Evolutionary conservation across 1,140 invertebrate genomes (phyloP), one percentile per base, ranked within the genome.

Genomic region (Colletes latitarsis): DNA sequence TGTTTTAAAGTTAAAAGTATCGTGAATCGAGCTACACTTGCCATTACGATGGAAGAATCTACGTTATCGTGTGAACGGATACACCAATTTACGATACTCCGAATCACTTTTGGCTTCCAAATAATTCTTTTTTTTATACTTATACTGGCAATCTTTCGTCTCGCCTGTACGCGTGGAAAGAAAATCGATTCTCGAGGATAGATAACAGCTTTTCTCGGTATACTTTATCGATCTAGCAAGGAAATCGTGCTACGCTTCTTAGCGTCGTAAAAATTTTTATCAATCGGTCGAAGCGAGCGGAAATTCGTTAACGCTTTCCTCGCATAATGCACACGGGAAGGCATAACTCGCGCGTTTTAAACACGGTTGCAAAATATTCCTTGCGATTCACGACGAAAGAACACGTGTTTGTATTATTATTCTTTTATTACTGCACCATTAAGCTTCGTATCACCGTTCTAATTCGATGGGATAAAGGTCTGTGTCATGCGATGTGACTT

Each of bases 351-450:
- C n/a, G 58, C 49, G 49, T 49, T 12, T 69, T 8, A 6, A 21
- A 57, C 4, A n/a, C 15, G 15, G 4, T n/a, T 57, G 53, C 4
- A 17, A n/a, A 57, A n/a, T 57, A 57, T 30, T 39, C 21, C 6
- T 39, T 55, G 49, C 49, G 41, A 66, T 43, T 46, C 63, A 21
- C 21, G 17, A 19, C 64, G 64, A 66, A 12, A 19, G 8, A n/a
- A 57, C 68, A 55, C 68, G 1, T 62, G 6, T 52, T 39, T 62
- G n/a, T 43, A n/a, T 70, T n/a, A 53, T 21, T 70, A 17, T 74
- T 58, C 3, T n/a, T 76, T 19, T 10, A 14, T 63, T 46, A 64
- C 30, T 43, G 77, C 77, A 78, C 77, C 52, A 53, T 55, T 10
- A 12, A 46, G 68, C 77, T 78, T 72, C 14, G 46, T 46, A 17